Base-by-base conservation (phyloP, 2,113 vertebrate genomes). In the Ammodytes marinus region DNA sequence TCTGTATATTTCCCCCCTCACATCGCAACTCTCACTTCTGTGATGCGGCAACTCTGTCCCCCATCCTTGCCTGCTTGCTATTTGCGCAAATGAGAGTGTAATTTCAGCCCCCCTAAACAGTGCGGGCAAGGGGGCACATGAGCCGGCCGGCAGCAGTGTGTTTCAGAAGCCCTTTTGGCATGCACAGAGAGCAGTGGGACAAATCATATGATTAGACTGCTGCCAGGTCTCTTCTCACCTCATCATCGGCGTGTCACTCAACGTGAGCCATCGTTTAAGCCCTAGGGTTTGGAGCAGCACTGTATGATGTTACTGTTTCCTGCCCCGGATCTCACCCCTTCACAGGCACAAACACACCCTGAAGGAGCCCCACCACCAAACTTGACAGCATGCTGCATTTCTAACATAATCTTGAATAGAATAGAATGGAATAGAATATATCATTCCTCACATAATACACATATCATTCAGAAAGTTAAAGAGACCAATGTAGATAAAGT, bases 11-110 rank as follows among this genome's bases (percentile, higher is more conserved):
- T 63, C n/a, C 40, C 8, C 42, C n/a, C 45, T 78, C 12, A 17
- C 45, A 40, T 58, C 12, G 70, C 57, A 63, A 75, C 59, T 80
- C 43, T 61, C 52, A 55, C 39, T 17, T 82, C 64, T 64, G 43
- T 71, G 17, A 50, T 73, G 80, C 43, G 40, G 60, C 35, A 69
- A 45, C 70, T 55, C 58, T 47, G 27, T 80, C 69, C 19, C 46
- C 67, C 52, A 6, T 61, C 63, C 40, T 60, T 4, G 46, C 69
- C 80, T 72, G 61, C 70, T 59, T 61, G 74, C 90, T 93, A 88
- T 92, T 89, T 89, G 88, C 79, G 90, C 83, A 74, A 89, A 88
- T 77, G 86, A 89, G 83, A 27, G 77, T 92, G 90, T 91, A 90
- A 94, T 94, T 95, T 91, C 90, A 93, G 61, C 76, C 89, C 17